A percentile compares a stretch with the other conserved stretches of the same genome.
Evolutionary conservation across 2,113 vertebrate genomes (phyloP).

Genomic region (Lophotis ruficrista): DNA sequence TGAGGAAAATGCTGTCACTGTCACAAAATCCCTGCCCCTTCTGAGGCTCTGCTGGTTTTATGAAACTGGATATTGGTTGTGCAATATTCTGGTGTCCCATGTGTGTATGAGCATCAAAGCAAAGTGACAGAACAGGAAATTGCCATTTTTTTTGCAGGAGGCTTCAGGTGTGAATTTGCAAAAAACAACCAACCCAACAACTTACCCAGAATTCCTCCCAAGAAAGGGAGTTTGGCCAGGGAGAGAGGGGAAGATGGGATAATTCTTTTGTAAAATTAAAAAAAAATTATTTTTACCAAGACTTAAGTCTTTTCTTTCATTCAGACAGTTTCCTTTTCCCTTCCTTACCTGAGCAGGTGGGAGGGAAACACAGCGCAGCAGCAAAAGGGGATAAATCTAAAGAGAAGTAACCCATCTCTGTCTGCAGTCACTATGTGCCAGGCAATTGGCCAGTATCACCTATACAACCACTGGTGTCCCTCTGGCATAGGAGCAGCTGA

Average conservation of each 20-base stretch:
- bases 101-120: neutral
- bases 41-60: neutral
- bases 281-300: neutral
- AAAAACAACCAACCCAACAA: neutral
- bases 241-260: neutral
- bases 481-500: neutral
- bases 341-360: neutral
- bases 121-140: neutral
- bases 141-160: neutral
- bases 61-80: neutral
- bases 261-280: neutral
- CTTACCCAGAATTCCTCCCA: neutral
- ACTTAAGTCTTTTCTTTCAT: neutral
- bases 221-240: neutral
- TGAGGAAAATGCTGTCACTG: neutral
- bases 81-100: neutral
- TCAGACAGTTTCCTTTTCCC: neutral
- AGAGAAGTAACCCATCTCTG: neutral
- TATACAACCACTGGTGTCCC: neutral
- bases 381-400: neutral
- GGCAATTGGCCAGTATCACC: neutral
- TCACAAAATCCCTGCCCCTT: neutral
- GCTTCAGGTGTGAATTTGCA: neutral
- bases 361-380: neutral
- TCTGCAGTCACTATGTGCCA: neutral